These are phyloP conservation scores for Corella eumyota DNA, from an alignment of 23 tunicate genomes.

Conservation along the genomic window DNA sequence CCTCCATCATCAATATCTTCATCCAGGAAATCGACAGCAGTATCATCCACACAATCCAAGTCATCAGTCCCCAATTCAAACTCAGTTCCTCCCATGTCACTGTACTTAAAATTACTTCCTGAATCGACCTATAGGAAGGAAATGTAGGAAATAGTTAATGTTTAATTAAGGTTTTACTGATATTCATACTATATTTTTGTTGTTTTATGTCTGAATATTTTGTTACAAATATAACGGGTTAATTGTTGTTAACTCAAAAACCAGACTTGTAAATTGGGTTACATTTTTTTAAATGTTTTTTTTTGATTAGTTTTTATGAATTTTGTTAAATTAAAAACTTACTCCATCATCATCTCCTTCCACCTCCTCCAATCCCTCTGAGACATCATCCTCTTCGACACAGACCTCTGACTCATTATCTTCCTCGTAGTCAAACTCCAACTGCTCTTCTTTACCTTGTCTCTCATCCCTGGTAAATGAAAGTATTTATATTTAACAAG, in stretches of 20 bases:
- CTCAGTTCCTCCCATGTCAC: background rate
- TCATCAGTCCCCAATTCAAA: constrained; percentile 33
- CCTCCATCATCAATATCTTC: constrained; percentile 27
- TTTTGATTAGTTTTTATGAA: too few relatives aligned
- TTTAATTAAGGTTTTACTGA: too few relatives aligned
- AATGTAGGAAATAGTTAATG: background rate
- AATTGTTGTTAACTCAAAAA: too few relatives aligned
- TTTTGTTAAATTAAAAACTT: too few relatives aligned
- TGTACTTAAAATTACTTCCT: constrained; percentile 9
- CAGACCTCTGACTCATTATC: constrained; percentile 9
- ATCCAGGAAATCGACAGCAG: constrained; percentile 21
- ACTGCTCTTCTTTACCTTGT: background rate
- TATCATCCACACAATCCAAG: constrained; percentile 28
- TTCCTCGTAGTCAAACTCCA: constrained; percentile 10
- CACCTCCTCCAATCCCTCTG: background rate
- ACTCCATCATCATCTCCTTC: background rate
- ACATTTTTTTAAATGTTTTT: too few relatives aligned
- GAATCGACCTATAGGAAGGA: constrained; percentile 1
- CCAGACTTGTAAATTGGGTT: too few relatives aligned
- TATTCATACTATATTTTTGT: too few relatives aligned
- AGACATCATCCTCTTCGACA: constrained; percentile 16
- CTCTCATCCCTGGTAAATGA: background rate
- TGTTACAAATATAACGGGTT: too few relatives aligned
- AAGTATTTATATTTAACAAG: too few relatives aligned
- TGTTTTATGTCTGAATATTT: too few relatives aligned